Conservation (phyloP, 1,140 invertebrate species). For the Monomorium pharaonis region DNA sequence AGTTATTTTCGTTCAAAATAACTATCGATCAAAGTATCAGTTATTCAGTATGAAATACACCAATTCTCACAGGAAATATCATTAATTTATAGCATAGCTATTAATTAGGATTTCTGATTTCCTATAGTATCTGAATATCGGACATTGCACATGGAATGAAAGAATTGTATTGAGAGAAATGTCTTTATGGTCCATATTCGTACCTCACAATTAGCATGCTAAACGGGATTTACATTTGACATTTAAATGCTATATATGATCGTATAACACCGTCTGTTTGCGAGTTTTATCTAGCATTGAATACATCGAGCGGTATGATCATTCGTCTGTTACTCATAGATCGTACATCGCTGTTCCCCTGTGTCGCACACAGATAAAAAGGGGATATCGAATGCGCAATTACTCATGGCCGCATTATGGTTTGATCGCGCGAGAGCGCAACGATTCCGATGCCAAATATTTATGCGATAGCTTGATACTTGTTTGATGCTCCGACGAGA, state of each 20-base stretch:
- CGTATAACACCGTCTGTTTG: too few species aligned
- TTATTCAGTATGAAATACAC: not conserved
- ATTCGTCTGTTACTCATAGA: constrained; percentile 35
- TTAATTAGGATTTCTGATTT: not conserved
- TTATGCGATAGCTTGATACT: constrained; percentile 39
- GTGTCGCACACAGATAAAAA: not conserved
- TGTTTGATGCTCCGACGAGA: constrained; percentile 10
- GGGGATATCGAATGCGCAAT: constrained; percentile 39
- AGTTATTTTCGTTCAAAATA: not conserved
- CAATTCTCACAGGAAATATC: not conserved
- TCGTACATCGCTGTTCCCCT: not conserved
- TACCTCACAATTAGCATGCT: constrained; percentile 15
- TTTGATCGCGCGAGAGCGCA: constrained; percentile 4
- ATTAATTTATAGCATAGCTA: not conserved
- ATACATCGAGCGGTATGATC: constrained; percentile 2
- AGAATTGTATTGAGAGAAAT: not conserved
- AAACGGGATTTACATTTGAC: constrained; percentile 38
- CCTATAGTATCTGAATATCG: not conserved
- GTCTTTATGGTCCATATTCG: not conserved
- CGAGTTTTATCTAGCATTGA: constrained; percentile 22
- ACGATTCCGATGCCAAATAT: constrained; percentile 31
- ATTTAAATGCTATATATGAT: constrained; percentile 12
- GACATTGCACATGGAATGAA: not conserved
- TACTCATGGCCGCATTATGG: constrained; percentile 29
- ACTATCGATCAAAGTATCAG: not conserved